A percentile compares a stretch with the other conserved stretches of the same genome.
Evolutionary conservation across 2,888 invertebrate species (phyloP).

Genomic region (Quadroppia sp.): DNA sequence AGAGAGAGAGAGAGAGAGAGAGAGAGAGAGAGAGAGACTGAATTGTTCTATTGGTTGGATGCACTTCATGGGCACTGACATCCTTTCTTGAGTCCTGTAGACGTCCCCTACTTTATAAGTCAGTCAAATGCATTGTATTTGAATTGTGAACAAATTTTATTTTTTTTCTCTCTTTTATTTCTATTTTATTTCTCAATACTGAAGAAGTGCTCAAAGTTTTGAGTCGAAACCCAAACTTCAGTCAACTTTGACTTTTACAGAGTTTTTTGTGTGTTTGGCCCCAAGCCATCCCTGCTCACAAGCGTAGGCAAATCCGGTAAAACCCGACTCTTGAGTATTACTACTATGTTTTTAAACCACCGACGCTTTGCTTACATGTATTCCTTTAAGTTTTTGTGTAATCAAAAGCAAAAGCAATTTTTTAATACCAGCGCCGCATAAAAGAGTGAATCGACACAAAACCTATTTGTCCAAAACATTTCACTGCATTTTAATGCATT

Average conservation of each 20-base stretch:
- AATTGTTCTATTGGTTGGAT: slow-evolving; percentile 18
- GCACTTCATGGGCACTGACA: slow-evolving; percentile 30
- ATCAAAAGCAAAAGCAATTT: slow-evolving; percentile 22
- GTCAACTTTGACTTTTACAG: slow-evolving; percentile 30
- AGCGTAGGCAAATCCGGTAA: slow-evolving; percentile 38
- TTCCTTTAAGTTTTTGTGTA: slow-evolving; percentile 32
- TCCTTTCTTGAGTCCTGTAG: slow-evolving; percentile 12
- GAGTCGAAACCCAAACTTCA: not conserved
- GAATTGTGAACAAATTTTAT: too few relatives aligned
- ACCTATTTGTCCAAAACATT: slow-evolving; percentile 27
- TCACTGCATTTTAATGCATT: not conserved
- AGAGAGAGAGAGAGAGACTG: slow-evolving; percentile 13
- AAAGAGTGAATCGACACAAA: not conserved
- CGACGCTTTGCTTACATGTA: slow-evolving; percentile 33
- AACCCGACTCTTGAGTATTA: not conserved
- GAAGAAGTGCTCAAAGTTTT: not conserved
- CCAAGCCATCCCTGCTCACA: slow-evolving; percentile 31
- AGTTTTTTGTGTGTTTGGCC: slow-evolving; percentile 30
- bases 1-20: not conserved
- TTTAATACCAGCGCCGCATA: slow-evolving; percentile 23
- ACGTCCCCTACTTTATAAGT: not conserved
- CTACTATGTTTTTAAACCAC: slow-evolving; percentile 19
- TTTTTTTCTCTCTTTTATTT: not conserved
- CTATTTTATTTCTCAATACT: not conserved
- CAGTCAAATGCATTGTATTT: too few relatives aligned